Evolutionary conservation across 2,113 vertebrate genomes (phyloP).

Genomic region (Morphnarchus princeps): DNA sequence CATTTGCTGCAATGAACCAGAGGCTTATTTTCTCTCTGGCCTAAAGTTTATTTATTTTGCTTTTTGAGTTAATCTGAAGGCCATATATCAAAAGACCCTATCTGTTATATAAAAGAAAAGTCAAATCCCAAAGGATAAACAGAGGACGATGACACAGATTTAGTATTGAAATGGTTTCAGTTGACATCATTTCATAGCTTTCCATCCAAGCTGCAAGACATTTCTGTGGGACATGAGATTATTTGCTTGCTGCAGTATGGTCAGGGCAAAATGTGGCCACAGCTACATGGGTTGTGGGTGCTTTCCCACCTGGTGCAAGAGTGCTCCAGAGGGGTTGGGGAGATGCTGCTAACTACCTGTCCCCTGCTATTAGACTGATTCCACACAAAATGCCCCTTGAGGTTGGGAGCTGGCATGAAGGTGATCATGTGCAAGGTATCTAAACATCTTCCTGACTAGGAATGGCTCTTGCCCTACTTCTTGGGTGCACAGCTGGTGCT

Average conservation of each 20-base stretch:
- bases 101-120: slow-evolving; percentile 7
- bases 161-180: background rate
- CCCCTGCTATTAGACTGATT: background rate
- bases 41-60: slow-evolving; percentile 46
- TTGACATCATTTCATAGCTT: background rate
- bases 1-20: slow-evolving; percentile 23
- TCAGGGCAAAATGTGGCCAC: background rate
- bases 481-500: background rate
- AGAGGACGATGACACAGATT: background rate
- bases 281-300: background rate
- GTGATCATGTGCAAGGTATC: background rate
- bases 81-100: background rate
- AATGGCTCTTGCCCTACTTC: background rate
- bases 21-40: slow-evolving; percentile 25
- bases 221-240: background rate
- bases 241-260: background rate
- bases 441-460: background rate
- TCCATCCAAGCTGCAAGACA: background rate
- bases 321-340: background rate
- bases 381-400: background rate
- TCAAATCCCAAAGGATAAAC: slow-evolving; percentile 1
- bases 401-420: background rate
- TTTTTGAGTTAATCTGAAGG: slow-evolving; percentile 43
- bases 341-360: background rate
- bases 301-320: background rate